A percentile compares a stretch with the other conserved stretches of the same genome.
Evolutionary conservation across 2,113 vertebrate species (phyloP).

Genomic region (Esox niger): DNA sequence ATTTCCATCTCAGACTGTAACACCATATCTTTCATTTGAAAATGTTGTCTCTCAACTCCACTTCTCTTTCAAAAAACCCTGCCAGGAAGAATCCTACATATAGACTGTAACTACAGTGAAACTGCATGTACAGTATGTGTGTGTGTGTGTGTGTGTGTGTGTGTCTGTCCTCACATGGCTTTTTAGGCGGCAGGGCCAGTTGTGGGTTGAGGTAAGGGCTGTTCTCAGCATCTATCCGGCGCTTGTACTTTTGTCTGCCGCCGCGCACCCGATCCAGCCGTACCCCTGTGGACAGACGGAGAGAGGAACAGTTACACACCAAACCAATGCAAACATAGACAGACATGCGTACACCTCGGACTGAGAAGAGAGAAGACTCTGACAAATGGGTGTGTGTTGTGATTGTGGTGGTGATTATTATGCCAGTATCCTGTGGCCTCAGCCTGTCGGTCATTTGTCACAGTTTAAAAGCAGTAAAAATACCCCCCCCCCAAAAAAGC

Average conservation of each 20-base stretch:
- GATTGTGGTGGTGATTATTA: no score
- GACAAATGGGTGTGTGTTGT: no score
- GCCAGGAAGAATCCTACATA: no score
- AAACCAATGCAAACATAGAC: no score
- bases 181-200: constrained; percentile 96
- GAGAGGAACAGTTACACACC: constrained; percentile 5
- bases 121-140: constrained; percentile 15
- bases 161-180: constrained; percentile 88
- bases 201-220: constrained; percentile 99
- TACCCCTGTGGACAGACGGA: constrained; percentile 76
- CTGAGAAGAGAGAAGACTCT: background rate
- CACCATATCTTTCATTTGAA: background rate
- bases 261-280: constrained; percentile 98
- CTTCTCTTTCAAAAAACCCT: background rate
- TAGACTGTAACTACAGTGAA: background rate
- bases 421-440: no score
- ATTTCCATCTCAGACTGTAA: constrained; percentile 18
- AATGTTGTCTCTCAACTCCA: background rate
- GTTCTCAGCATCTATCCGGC: constrained; percentile 99
- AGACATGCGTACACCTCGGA: no score
- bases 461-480: no score
- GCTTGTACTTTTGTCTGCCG: constrained; percentile 98
- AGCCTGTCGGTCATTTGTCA: no score
- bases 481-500: no score
- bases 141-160: constrained; percentile 8